Conservation (phyloP, 1,140 invertebrate genomes). For the Conus betulinus region DNA sequence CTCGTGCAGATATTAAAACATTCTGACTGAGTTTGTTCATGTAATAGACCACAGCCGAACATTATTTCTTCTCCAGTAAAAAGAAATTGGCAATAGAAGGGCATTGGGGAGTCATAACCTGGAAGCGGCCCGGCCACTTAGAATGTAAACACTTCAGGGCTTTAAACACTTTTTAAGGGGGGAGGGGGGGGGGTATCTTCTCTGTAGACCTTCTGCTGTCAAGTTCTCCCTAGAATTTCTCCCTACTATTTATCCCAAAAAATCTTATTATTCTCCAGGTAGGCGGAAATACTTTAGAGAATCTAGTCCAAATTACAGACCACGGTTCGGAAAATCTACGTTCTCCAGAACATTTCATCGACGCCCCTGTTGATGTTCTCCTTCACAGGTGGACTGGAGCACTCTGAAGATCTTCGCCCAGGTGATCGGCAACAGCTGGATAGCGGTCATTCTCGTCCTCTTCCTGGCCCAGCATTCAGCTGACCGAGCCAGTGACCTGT, state of each 20-base stretch:
- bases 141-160: no score
- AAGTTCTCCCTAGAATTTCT: neutral
- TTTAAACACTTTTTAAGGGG: no score
- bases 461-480: neutral
- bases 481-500: neutral
- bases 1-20: no score
- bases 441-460: neutral
- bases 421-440: neutral
- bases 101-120: no score
- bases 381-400: constrained; percentile 2
- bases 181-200: no score
- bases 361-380: neutral
- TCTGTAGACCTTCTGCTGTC: no score
- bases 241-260: neutral
- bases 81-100: no score
- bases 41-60: no score
- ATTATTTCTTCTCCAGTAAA: no score
- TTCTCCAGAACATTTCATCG: neutral
- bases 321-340: neutral
- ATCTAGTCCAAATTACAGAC: neutral
- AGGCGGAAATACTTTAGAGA: neutral
- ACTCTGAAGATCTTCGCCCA: neutral
- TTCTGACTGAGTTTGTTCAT: no score
- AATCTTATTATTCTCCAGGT: neutral
- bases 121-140: no score